Percentiles rank a stretch among this genome's conserved stretches.
phyloP scores from a whole-genome alignment of 2,797 vertebrate species.

The Merluccius polli region DNA sequence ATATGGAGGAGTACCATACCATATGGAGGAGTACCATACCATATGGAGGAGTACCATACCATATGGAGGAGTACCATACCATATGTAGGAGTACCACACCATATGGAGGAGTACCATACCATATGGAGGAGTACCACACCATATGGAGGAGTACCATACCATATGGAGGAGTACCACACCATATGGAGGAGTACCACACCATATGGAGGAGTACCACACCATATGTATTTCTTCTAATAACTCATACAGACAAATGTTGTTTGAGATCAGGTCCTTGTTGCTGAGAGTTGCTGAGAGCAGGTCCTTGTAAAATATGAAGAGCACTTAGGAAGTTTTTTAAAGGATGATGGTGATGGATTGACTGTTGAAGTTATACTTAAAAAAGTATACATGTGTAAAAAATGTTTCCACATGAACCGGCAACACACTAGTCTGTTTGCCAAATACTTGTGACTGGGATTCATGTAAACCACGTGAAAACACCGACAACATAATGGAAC shows the following conservation, averaged over 20 bases:
- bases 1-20: constrained; percentile 25
- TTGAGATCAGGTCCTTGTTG: constrained; percentile 10
- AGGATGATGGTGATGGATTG: background rate
- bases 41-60: constrained; percentile 25
- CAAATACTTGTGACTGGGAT: background rate
- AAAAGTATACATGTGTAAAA: background rate
- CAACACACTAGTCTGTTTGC: background rate
- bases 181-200: constrained; percentile 25
- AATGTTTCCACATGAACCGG: background rate
- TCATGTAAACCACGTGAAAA: background rate
- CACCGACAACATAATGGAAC: constrained; percentile 16
- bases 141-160: constrained; percentile 25
- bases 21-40: constrained; percentile 25
- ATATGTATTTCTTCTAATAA: constrained; percentile 37
- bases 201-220: constrained; percentile 24
- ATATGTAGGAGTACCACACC: too few relatives aligned
- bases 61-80: constrained; percentile 24
- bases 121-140: constrained; percentile 25
- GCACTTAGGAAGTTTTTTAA: constrained; percentile 22
- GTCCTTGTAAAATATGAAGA: constrained; percentile 18
- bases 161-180: constrained; percentile 25
- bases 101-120: constrained; percentile 25
- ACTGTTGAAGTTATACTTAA: background rate
- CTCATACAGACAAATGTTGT: background rate
- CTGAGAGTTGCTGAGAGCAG: constrained; percentile 13